phyloP scores from a whole-genome alignment of 2,888 invertebrate genomes.

The Gibbula magus region DNA sequence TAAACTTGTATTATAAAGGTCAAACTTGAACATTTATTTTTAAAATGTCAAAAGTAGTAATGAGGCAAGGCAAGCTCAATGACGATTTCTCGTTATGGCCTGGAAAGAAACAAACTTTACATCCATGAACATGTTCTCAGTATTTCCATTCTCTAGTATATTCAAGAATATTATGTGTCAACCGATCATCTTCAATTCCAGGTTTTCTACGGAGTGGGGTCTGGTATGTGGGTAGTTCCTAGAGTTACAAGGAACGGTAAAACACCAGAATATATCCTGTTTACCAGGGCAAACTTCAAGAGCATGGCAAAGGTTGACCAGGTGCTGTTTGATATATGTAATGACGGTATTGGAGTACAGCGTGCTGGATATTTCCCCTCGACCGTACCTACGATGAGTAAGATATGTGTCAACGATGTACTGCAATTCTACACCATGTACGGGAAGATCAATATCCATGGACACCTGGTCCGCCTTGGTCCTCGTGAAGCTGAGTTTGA shows the following conservation, averaged over 20 bases:
- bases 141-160: too few species aligned
- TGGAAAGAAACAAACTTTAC: too few species aligned
- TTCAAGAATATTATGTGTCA: too few species aligned
- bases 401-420: conserved; percentile 73
- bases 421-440: conserved; percentile 75
- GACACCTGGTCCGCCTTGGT: conserved; percentile 63
- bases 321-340: neutral
- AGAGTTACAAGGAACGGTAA: neutral
- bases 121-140: too few species aligned
- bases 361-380: neutral
- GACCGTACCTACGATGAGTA: neutral
- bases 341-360: neutral
- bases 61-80: too few species aligned
- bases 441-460: conserved; percentile 70
- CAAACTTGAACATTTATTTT: too few species aligned
- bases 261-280: neutral
- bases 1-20: too few species aligned
- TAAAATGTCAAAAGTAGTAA: too few species aligned
- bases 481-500: conserved; percentile 63
- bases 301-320: neutral
- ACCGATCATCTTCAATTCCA: neutral
- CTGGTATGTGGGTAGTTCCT: neutral
- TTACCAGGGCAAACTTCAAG: neutral
- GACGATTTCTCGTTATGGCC: too few species aligned
- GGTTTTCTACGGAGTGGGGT: neutral